Evolutionary conservation across 2,113 vertebrate species (phyloP), one percentile per base, ranked within the genome.

Genomic region (Takifugu bimaculatus): DNA sequence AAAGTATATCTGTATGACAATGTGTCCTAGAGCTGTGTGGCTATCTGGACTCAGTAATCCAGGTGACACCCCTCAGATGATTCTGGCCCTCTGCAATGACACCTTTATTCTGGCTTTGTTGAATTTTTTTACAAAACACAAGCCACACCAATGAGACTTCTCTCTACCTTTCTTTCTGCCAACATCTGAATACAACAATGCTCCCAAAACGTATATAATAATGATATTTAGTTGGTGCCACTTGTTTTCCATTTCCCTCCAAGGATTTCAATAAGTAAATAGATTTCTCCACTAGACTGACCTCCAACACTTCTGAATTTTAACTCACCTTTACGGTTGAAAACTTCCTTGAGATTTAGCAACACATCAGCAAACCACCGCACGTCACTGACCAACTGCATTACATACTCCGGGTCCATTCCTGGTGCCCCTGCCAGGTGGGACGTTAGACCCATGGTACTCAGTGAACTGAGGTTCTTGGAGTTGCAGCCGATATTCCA

Each of bases 381-480:
- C 74, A 97, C 94, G 56, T 98, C 95, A 5, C 93, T 94, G 76
- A 97, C 94, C 85, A 99, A 88, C 73, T 94, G 93, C 94, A 95
- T 95, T 50, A 98, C 94, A 47, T 95, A 95, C 92, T 72, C 93
- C 4, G 94, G 93, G 74, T 97, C 95, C 81, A 92, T 93, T 68
- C 89, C 81, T 0, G 93, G 83, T 52, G 84, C 90, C 65, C 93
- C 93, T 63, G 85, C 87, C 69, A 85, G 76, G 50, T 90, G 85
- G 0, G 91, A 86, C 26, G 82, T 89, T 0, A 87, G 72, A 76
- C 91, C 92, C 62, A 93, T 90, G 65, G 87, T 91, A 81, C 84
- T 90, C 77, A 93, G 77, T 20, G 88, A 91, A 74, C 88, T 93
- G 68, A 85, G 20, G 50, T 54, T 92, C 77, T 90, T 86, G 67